Evolutionary conservation across 1,140 invertebrate species (phyloP).

Genomic region (Idris sp.): DNA sequence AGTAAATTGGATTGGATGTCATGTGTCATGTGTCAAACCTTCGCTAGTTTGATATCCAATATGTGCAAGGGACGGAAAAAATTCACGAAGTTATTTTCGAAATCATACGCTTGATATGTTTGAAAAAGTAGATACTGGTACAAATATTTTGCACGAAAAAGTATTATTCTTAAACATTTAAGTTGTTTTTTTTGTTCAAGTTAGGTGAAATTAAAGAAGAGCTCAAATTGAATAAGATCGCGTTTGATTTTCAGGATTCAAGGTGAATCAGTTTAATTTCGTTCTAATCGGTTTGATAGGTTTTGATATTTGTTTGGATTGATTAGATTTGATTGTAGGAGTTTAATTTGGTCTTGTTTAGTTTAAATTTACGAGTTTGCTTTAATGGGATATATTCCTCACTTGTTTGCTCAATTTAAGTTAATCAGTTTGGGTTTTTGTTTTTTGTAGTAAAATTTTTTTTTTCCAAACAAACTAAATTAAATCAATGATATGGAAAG

Average conservation of each 20-base stretch:
- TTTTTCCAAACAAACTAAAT: no score
- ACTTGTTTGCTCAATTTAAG: conserved; percentile 33
- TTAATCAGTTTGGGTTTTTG: conserved; percentile 24
- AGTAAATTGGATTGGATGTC: conserved; percentile 11
- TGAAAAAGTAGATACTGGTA: no score
- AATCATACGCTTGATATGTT: no score
- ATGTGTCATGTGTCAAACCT: neutral
- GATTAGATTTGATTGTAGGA: conserved; percentile 45
- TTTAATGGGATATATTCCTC: conserved; percentile 30
- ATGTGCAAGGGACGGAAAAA: neutral
- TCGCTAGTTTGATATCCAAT: no score
- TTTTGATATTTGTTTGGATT: conserved; percentile 52
- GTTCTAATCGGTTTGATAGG: conserved; percentile 50
- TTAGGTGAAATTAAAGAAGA: no score
- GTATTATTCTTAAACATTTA: no score
- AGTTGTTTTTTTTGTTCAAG: no score
- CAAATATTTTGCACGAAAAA: no score
- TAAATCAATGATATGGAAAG: no score
- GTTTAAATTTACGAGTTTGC: conserved; percentile 51
- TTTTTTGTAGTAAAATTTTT: no score
- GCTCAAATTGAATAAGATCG: conserved; percentile 7
- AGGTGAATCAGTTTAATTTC: conserved; percentile 42
- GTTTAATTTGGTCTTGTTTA: conserved; percentile 49
- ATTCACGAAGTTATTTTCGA: no score
- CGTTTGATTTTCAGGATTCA: conserved; percentile 21